Conservation (phyloP, 2,113 vertebrate species). For the Butorides virescens region DNA sequence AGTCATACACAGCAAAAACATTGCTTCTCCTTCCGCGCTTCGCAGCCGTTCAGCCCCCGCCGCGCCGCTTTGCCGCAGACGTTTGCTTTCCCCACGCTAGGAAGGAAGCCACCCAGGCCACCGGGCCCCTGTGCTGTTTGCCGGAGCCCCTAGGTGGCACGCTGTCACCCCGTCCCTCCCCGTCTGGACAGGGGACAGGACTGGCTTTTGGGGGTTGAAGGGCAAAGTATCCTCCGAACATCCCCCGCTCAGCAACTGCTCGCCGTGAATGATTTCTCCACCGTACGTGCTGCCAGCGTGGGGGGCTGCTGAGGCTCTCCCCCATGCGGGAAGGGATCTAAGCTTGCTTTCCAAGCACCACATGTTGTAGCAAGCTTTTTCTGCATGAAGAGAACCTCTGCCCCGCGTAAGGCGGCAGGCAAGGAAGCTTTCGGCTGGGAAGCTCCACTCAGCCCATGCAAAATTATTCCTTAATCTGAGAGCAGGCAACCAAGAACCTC, state of each 20-base stretch:
- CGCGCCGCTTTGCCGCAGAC: fast-evolving
- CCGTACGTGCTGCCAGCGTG: fast-evolving
- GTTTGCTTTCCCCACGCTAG: fast-evolving
- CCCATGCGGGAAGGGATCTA: fast-evolving
- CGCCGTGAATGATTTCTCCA: background rate
- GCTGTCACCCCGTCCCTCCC: background rate
- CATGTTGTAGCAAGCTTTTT: background rate
- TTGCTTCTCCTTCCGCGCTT: background rate
- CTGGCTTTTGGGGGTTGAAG: background rate
- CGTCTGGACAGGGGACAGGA: fast-evolving
- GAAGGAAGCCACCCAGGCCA: background rate
- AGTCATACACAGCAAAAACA: fast-evolving
- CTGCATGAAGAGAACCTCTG: background rate
- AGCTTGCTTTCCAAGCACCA: background rate
- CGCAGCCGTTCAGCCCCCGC: fast-evolving
- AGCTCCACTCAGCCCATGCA: fast-evolving
- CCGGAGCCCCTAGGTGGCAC: constrained; percentile 3
- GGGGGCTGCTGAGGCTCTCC: background rate
- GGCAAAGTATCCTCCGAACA: background rate
- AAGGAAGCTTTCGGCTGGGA: background rate
- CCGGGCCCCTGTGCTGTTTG: background rate
- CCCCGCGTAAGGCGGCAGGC: background rate
- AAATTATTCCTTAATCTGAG: background rate
- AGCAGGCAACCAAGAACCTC: background rate
- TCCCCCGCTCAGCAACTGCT: background rate